These are phyloP conservation scores for Hydrophis major DNA, from an alignment of 2,797 vertebrate species.

Conservation along the genomic window DNA sequence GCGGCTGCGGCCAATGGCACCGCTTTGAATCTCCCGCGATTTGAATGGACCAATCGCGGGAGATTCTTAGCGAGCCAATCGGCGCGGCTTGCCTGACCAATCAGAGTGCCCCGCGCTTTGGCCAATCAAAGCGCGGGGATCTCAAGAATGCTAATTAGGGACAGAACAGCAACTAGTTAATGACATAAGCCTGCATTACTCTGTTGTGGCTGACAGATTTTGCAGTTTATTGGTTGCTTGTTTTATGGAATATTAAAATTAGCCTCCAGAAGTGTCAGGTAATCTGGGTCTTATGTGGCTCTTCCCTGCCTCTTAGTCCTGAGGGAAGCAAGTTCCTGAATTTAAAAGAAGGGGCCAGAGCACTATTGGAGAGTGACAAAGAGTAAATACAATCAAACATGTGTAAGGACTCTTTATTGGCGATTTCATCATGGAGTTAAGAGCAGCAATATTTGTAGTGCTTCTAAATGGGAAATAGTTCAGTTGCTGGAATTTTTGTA, in stretches of 20 bases:
- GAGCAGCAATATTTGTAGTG: not conserved
- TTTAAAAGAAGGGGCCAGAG: not conserved
- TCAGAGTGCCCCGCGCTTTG: too few relatives aligned
- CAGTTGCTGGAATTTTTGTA: not conserved
- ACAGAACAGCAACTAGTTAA: not conserved
- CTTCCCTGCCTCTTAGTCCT: not conserved
- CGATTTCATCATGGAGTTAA: not conserved
- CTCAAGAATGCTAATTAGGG: too few relatives aligned
- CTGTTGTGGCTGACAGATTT: not conserved
- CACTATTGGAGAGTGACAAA: not conserved
- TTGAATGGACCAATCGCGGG: too few relatives aligned
- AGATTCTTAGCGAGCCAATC: too few relatives aligned
- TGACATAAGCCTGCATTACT: not conserved
- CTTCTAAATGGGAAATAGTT: not conserved
- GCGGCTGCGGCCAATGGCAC: too few relatives aligned
- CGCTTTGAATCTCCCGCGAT: too few relatives aligned
- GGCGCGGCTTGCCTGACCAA: too few relatives aligned
- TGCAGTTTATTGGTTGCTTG: not conserved
- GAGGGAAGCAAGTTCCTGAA: not conserved
- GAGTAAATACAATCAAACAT: not conserved
- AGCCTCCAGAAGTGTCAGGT: not conserved
- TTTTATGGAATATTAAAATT: not conserved
- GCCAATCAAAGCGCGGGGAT: too few relatives aligned
- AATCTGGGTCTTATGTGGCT: not conserved
- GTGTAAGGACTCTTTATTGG: not conserved